Percentiles rank a stretch among this genome's conserved stretches.
These are phyloP conservation scores for Melitaea cinxia DNA, from an alignment of 1,140 invertebrate species.

Conservation along the genomic window DNA sequence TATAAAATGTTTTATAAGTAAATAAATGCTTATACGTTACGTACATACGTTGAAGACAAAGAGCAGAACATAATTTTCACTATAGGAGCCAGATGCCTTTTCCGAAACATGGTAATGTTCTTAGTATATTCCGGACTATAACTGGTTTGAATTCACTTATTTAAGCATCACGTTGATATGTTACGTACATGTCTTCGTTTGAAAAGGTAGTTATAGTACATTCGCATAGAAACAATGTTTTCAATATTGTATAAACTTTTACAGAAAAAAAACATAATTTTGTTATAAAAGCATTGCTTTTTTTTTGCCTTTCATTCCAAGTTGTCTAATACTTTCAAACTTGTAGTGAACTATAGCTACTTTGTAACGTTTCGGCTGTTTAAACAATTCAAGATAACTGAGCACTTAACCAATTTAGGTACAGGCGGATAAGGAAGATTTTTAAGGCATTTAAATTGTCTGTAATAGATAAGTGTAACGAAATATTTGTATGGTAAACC, in stretches of 20 bases:
- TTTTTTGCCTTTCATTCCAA: no score
- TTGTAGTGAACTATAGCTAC: neutral
- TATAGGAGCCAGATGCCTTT: neutral
- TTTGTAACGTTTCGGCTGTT: neutral
- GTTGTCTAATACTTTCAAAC: no score
- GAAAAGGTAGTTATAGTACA: neutral
- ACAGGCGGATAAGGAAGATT: constrained; percentile 30
- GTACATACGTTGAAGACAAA: no score
- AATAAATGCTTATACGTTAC: no score
- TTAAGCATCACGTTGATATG: constrained; percentile 11
- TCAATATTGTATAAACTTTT: no score
- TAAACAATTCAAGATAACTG: constrained; percentile 34
- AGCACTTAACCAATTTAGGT: constrained; percentile 51
- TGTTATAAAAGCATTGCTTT: no score
- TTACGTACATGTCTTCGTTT: neutral
- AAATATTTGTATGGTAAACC: constrained; percentile 25
- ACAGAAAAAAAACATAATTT: no score
- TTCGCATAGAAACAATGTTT: no score
- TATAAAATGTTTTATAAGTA: no score
- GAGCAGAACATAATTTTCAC: no score
- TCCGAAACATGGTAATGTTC: neutral
- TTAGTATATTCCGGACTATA: neutral
- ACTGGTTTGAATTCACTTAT: constrained; percentile 29
- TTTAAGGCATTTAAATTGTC: constrained; percentile 13
- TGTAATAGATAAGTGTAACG: neutral